Percentiles rank a stretch among this genome's conserved stretches.
These are phyloP conservation scores for Phoebastria nigripes DNA, from an alignment of 2,797 vertebrate genomes.

Conservation along the genomic window DNA sequence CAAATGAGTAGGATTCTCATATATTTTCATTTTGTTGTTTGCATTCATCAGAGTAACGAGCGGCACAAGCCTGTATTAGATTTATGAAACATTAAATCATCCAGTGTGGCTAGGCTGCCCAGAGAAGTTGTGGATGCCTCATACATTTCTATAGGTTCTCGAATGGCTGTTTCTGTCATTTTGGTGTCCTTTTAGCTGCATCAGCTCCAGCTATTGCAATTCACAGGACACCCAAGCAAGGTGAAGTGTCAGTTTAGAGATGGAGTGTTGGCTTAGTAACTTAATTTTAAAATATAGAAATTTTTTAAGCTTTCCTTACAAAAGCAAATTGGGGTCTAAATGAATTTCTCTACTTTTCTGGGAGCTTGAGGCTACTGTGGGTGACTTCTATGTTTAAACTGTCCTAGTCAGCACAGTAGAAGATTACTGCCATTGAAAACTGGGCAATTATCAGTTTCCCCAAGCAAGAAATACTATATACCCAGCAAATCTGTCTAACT, in stretches of 20 bases:
- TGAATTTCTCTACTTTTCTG: constrained; percentile 10
- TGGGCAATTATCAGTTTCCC: constrained; percentile 37
- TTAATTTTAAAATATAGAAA: constrained; percentile 36
- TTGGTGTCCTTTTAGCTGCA: neutral
- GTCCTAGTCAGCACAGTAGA: neutral
- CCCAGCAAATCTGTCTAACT: constrained; percentile 33
- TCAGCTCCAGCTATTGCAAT: neutral
- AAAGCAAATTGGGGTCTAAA: neutral
- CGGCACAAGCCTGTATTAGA: neutral
- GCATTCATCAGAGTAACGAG: neutral
- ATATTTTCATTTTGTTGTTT: neutral
- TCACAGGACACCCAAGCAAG: constrained; percentile 14
- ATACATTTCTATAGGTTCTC: neutral
- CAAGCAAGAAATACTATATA: neutral
- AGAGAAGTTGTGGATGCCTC: neutral
- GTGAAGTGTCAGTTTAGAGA: constrained; percentile 21
- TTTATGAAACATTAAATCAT: neutral
- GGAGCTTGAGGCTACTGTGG: neutral
- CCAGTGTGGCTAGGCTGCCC: neutral
- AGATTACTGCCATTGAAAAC: neutral
- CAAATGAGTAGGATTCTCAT: neutral
- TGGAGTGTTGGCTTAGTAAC: constrained; percentile 25
- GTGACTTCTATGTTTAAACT: constrained; percentile 33
- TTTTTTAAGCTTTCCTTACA: constrained; percentile 28
- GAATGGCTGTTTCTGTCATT: neutral